These are phyloP conservation scores for Corythornis vintsioides DNA, from an alignment of 2,113 vertebrate species.

Conservation along the genomic window DNA sequence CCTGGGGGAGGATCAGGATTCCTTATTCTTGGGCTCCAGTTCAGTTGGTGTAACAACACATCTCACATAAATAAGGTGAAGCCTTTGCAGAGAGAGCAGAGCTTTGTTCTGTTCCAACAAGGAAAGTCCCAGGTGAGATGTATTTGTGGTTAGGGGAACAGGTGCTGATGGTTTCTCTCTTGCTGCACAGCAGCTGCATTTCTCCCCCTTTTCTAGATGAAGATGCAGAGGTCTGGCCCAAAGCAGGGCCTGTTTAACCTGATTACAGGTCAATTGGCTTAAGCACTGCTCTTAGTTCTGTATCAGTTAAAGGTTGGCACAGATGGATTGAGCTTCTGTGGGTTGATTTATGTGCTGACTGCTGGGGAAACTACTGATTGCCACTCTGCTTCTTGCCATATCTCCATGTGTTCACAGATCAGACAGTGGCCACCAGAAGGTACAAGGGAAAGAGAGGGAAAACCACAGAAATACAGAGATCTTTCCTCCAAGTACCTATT, in stretches of 20 bases:
- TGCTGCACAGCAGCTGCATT: neutral
- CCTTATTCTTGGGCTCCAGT: neutral
- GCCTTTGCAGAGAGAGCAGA: neutral
- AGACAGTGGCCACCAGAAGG: fast-evolving
- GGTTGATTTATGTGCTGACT: neutral
- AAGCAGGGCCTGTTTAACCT: neutral
- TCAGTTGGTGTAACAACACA: neutral
- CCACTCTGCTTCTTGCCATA: neutral
- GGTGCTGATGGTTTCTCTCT: neutral
- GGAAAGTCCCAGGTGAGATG: neutral
- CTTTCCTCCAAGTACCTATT: neutral
- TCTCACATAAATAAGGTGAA: neutral
- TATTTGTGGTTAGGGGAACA: neutral
- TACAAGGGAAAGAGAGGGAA: neutral
- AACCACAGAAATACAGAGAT: neutral
- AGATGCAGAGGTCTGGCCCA: neutral
- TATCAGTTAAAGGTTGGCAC: neutral
- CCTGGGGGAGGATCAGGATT: neutral
- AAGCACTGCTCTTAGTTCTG: fast-evolving
- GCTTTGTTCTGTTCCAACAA: neutral
- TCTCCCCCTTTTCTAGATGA: neutral
- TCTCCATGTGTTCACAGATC: neutral
- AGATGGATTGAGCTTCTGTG: neutral
- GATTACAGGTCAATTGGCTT: neutral
- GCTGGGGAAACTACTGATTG: neutral